Evolutionary conservation across 2,113 vertebrate species (phyloP).

Genomic region (Silurus asotus): DNA sequence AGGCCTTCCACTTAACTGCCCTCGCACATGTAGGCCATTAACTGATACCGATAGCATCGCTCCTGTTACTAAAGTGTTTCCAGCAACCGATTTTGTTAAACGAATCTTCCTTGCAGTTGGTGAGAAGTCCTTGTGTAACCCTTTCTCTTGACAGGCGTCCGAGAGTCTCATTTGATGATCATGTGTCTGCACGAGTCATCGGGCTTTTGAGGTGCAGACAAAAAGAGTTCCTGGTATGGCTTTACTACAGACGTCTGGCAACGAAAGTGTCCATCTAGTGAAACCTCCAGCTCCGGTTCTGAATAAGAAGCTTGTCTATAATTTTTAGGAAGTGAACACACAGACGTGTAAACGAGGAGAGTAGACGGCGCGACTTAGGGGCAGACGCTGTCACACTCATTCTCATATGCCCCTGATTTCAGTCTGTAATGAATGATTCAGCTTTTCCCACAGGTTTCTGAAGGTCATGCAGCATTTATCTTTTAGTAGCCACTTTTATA

Average conservation of each 20-base stretch:
- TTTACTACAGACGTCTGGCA: not conserved
- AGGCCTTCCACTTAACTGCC: constrained; percentile 13
- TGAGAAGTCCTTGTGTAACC: constrained; percentile 28
- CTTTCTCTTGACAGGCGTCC: not conserved
- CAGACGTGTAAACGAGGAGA: constrained; percentile 38
- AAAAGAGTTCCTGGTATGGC: not conserved
- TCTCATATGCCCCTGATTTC: not conserved
- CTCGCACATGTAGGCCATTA: constrained; percentile 10
- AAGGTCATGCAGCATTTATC: constrained; percentile 31
- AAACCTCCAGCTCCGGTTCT: not conserved
- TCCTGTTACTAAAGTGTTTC: not conserved
- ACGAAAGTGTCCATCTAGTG: not conserved
- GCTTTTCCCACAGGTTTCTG: constrained; percentile 18
- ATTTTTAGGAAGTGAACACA: constrained; percentile 26
- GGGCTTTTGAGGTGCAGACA: not conserved
- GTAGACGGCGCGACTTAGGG: not conserved
- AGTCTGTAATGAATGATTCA: constrained; percentile 3
- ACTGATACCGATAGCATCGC: constrained; percentile 28
- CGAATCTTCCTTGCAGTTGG: constrained; percentile 22
- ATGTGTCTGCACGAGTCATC: not conserved
- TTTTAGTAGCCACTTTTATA: constrained; percentile 24
- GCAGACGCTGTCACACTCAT: not conserved
- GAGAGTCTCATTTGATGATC: constrained; percentile 18
- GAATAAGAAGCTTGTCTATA: not conserved
- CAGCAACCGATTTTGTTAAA: constrained; percentile 10